Evolutionary conservation across 1,140 invertebrate species (phyloP).

Genomic region (Drosophila carrolli): DNA sequence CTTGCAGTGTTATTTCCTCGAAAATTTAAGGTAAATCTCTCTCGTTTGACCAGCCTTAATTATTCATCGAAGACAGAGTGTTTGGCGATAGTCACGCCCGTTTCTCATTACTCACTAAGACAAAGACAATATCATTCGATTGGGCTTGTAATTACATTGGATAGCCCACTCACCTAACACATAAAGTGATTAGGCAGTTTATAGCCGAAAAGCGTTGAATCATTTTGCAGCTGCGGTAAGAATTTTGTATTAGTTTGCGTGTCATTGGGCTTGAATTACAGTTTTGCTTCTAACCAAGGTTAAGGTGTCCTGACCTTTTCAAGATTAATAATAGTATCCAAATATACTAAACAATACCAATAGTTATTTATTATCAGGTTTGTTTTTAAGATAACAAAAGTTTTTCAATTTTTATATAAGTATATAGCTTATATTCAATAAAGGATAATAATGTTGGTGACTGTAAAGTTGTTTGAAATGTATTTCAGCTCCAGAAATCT

Average conservation of each 20-base stretch:
- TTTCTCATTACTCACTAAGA: slow-evolving; percentile 32
- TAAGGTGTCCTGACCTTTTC: slow-evolving; percentile 23
- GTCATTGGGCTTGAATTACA: slow-evolving; percentile 27
- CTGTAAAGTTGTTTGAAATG: no score
- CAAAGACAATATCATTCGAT: slow-evolving; percentile 42
- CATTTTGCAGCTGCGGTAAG: slow-evolving; percentile 49
- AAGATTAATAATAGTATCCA: slow-evolving; percentile 5
- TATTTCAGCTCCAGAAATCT: no score
- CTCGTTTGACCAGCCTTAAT: slow-evolving; percentile 19
- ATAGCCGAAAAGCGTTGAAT: slow-evolving; percentile 52
- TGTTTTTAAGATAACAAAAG: no score
- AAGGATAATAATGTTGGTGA: no score
- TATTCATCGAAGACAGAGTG: slow-evolving; percentile 17
- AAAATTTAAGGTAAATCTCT: neutral
- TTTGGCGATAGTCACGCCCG: slow-evolving; percentile 30
- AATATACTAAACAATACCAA: neutral
- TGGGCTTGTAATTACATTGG: slow-evolving; percentile 46
- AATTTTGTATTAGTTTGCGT: slow-evolving; percentile 54
- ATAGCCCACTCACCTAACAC: slow-evolving; percentile 49
- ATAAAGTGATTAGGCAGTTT: slow-evolving; percentile 62
- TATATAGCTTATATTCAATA: no score
- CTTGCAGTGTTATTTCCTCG: no score
- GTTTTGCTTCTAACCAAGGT: slow-evolving; percentile 40
- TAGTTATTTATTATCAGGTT: no score
- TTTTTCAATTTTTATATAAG: no score